Base-by-base conservation (phyloP, 2,888 invertebrate genomes). In the Polymixis lichenea region DNA sequence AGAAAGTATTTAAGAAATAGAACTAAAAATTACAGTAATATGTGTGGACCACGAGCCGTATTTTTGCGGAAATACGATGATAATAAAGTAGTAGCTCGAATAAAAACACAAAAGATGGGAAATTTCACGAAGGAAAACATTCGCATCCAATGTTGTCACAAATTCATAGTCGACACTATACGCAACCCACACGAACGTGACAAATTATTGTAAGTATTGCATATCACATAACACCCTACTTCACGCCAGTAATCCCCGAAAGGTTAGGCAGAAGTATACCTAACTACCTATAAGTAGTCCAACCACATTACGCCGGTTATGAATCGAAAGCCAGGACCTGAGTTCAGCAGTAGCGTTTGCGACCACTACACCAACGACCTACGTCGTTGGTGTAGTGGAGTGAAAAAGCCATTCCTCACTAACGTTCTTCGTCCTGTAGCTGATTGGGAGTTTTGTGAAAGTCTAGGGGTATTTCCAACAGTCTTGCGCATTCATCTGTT, bases 31-130 rank as follows among this genome's bases (percentile, higher is more conserved):
- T 89, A 87, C 28, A 66, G 68, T 5, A 68, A 78, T 9, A 86
- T 83, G 0, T 96, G 96, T 84, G 95, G 94, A 13, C 90, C 89
- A 84, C 89, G 96, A 75, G 93, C 94, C 2, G 91, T 95, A 6
- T 93, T 91, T 85, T 78, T 95, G 46, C 91, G 90, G 81, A 95
- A 92, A 91, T 77, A 90, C 38, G 89, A 89, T 53, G 80, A 79
- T 6, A 80, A 90, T 32, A 90, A 88, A 76, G 90, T 95, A 13
- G 90, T 89, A 67, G 93, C 92, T 22, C 81, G 87, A 19, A 92
- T 95, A 73, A 93, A 93, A 83, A 79, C 87, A 32, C 87, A 85
- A 32, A 82, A 87, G 46, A 87, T 95, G 72, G 90, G 88, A 79
- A 90, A 86, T 82, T 92, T 92, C 84, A 82, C 91, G 51, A 91